A percentile compares a stretch with the other conserved stretches of the same genome.
Evolutionary conservation across 1,140 invertebrate genomes (phyloP).

Genomic region (Macrobrachium rosenbergii): DNA sequence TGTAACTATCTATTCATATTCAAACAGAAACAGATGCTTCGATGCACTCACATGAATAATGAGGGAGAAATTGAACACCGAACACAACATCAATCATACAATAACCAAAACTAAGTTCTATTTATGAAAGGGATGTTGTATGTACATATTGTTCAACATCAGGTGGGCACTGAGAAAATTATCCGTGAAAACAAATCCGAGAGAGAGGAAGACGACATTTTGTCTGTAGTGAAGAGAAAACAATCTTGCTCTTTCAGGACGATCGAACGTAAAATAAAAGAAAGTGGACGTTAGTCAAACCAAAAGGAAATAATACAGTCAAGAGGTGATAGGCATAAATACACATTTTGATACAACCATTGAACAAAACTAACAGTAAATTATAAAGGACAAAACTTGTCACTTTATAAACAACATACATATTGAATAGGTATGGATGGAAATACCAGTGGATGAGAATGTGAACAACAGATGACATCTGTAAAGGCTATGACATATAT

Average conservation of each 20-base stretch:
- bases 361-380: no score
- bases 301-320: not conserved
- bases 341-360: no score
- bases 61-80: not conserved
- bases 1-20: not conserved
- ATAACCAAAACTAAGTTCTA: slow-evolving; percentile 11
- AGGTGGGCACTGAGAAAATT: slow-evolving; percentile 22
- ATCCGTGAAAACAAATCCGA: slow-evolving; percentile 9
- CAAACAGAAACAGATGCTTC: not conserved
- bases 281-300: not conserved
- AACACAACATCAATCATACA: not conserved
- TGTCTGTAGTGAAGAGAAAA: no score
- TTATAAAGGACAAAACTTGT: no score
- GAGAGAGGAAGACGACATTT: not conserved
- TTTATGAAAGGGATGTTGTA: not conserved
- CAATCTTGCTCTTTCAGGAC: not conserved
- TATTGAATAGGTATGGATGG: no score
- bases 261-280: not conserved
- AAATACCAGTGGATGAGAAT: not conserved
- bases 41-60: not conserved
- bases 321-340: no score
- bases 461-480: slow-evolving; percentile 5
- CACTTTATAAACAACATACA: no score
- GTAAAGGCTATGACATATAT: not conserved
- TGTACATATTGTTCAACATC: slow-evolving; percentile 9